Percentiles rank a stretch among this genome's conserved stretches.
Conservation (phyloP, 1,140 invertebrate genomes). For the Drosophila grimshawi region DNA sequence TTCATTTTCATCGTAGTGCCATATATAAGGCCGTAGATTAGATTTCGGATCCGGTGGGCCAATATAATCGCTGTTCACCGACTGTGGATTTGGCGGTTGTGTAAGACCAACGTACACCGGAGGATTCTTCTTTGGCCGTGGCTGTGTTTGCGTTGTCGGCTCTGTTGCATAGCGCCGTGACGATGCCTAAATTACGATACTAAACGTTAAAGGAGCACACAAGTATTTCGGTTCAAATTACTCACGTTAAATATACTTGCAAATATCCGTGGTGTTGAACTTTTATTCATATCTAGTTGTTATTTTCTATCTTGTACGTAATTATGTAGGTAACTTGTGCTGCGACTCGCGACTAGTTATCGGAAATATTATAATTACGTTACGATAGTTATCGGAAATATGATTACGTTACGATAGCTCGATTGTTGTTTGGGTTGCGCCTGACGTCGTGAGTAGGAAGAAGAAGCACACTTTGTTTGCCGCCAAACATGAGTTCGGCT, state of each 20-base stretch:
- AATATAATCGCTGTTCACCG: conserved; percentile 85
- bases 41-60: conserved; percentile 92
- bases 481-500: background rate
- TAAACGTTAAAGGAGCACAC: background rate
- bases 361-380: conserved; percentile 6
- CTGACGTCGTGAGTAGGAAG: conserved; percentile 6
- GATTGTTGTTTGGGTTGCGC: conserved; percentile 1
- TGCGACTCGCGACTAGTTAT: conserved; percentile 15
- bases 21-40: conserved; percentile 90
- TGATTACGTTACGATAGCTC: conserved; percentile 14
- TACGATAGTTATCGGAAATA: conserved; percentile 18
- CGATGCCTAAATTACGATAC: conserved; percentile 13
- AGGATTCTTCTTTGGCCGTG: conserved; percentile 25
- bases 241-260: conserved; percentile 30
- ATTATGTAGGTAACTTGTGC: conserved; percentile 11
- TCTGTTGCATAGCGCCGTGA: conserved; percentile 45
- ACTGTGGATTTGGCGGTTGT: conserved; percentile 74
- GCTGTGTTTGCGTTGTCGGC: conserved; percentile 36
- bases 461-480: conserved; percentile 10
- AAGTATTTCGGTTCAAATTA: background rate
- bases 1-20: conserved; percentile 88
- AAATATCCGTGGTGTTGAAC: conserved; percentile 17
- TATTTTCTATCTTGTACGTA: conserved; percentile 11
- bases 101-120: conserved; percentile 43
- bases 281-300: conserved; percentile 41